phyloP scores from a whole-genome alignment of 2,888 invertebrate species.

The Agrilus mali region DNA sequence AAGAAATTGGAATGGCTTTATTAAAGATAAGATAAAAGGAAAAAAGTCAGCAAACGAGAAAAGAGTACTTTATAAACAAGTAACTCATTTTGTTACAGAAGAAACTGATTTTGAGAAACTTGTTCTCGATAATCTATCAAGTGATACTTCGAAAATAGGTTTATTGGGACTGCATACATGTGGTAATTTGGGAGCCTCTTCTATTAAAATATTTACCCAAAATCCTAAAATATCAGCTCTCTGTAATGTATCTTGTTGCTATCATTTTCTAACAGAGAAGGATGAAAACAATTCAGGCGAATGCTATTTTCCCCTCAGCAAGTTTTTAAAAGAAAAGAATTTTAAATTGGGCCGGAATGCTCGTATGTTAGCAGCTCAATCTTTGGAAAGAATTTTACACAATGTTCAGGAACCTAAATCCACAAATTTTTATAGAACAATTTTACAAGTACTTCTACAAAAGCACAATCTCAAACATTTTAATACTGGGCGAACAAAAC shows the following conservation, averaged over 20 bases:
- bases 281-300: constrained; percentile 20
- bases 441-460: constrained; percentile 53
- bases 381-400: constrained; percentile 53
- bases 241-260: constrained; percentile 83
- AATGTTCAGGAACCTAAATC: constrained; percentile 47
- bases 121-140: constrained; percentile 38
- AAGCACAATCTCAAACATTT: constrained; percentile 25
- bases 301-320: constrained; percentile 56
- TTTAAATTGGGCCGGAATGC: constrained; percentile 58
- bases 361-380: constrained; percentile 76
- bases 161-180: constrained; percentile 79
- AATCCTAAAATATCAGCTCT: constrained; percentile 44
- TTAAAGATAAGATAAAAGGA: constrained; percentile 8
- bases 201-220: constrained; percentile 52
- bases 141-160: constrained; percentile 34
- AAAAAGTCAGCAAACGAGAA: constrained; percentile 14
- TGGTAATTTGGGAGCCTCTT: constrained; percentile 66
- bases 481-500: constrained; percentile 33
- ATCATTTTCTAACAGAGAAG: constrained; percentile 62
- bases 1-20: constrained; percentile 29
- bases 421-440: constrained; percentile 56
- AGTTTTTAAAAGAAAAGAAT: constrained; percentile 39
- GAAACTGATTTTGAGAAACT: constrained; percentile 42
- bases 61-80: constrained; percentile 42
- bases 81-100: constrained; percentile 46